Conservation (phyloP, 2,888 invertebrate species). For the Salticus scenicus region DNA sequence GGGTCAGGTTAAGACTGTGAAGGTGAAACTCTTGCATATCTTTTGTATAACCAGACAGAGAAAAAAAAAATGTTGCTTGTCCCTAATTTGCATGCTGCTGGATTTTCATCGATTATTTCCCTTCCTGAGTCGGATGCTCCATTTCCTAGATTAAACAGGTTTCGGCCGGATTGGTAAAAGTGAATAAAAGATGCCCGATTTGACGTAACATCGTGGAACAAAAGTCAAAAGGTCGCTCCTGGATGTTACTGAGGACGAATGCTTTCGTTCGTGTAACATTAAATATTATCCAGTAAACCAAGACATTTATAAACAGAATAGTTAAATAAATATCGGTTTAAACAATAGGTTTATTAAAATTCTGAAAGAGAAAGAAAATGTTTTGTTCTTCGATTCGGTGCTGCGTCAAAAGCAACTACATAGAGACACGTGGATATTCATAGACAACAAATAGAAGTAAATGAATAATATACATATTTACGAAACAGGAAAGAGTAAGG, state of each 20-base stretch:
- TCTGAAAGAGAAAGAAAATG: too few species aligned
- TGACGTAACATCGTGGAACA: background rate
- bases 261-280: background rate
- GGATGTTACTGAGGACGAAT: background rate
- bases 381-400: too few species aligned
- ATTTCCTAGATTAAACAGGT: conserved; percentile 26
- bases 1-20: conserved; percentile 50
- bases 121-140: conserved; percentile 35
- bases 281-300: background rate
- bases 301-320: background rate
- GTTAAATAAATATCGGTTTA: too few species aligned
- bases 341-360: too few species aligned
- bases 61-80: conserved; percentile 15
- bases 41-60: conserved; percentile 28
- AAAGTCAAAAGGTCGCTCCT: background rate
- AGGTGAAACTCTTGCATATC: conserved; percentile 42
- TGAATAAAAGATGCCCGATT: conserved; percentile 6
- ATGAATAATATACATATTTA: too few species aligned
- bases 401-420: too few species aligned
- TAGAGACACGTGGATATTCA: too few species aligned
- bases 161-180: conserved; percentile 18
- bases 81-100: conserved; percentile 27
- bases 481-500: too few species aligned
- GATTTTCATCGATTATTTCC: background rate
- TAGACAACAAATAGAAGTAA: too few species aligned